phyloP scores from a whole-genome alignment of 2,113 vertebrate genomes.

The Spea multiplicata region DNA sequence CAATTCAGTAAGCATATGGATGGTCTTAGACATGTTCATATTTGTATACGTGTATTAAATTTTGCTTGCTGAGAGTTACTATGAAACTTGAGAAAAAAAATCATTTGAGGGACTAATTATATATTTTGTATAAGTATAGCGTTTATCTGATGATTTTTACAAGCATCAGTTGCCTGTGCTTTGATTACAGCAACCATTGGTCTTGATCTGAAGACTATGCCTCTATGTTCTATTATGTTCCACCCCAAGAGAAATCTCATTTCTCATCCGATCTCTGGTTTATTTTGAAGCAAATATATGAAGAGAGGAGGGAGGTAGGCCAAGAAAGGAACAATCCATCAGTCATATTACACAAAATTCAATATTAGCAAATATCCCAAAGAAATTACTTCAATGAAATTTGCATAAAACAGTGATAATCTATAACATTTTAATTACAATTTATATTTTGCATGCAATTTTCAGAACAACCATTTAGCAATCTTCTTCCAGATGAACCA shows the following conservation, averaged over 20 bases:
- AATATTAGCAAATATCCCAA: slow-evolving; percentile 33
- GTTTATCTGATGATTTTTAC: not conserved
- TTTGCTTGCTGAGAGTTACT: no score
- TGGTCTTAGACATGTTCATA: no score
- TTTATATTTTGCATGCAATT: slow-evolving; percentile 25
- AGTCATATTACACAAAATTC: slow-evolving; percentile 25
- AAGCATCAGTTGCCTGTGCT: not conserved
- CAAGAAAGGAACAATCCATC: slow-evolving; percentile 16
- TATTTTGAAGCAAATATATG: slow-evolving; percentile 8
- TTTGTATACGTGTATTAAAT: no score
- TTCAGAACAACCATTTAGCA: slow-evolving; percentile 1
- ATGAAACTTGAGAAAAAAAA: no score
- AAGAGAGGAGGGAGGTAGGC: not conserved
- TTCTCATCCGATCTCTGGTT: slow-evolving; percentile 9
- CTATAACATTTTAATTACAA: slow-evolving; percentile 33
- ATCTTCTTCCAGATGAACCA: slow-evolving; percentile 6
- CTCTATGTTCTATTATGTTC: not conserved
- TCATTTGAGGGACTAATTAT: no score
- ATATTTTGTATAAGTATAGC: not conserved
- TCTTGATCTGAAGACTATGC: not conserved
- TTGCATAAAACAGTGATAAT: slow-evolving; percentile 19
- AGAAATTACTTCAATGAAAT: slow-evolving; percentile 30
- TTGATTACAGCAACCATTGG: not conserved
- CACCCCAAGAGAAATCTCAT: not conserved
- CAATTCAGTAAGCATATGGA: no score